phyloP scores from a whole-genome alignment of 1,140 invertebrate genomes.

The Danaus melanippus region DNA sequence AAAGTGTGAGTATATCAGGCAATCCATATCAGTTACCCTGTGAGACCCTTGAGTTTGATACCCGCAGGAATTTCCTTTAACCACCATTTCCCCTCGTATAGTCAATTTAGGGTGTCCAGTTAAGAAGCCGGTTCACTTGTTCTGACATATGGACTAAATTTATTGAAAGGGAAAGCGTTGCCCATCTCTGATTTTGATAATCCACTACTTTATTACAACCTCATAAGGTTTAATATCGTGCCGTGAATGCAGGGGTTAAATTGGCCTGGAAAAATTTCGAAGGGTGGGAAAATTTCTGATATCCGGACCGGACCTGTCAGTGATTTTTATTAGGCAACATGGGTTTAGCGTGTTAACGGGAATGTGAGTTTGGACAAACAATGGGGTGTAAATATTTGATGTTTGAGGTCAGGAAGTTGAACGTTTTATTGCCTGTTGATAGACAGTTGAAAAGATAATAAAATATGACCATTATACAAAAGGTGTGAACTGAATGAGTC shows the following conservation, averaged over 20 bases:
- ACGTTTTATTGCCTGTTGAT: slow-evolving; percentile 7
- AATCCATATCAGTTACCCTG: slow-evolving; percentile 1
- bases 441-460: too few species aligned
- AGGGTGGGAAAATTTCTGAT: slow-evolving; percentile 55
- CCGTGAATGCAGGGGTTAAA: not conserved
- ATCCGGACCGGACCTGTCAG: slow-evolving; percentile 55
- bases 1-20: slow-evolving; percentile 3
- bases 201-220: slow-evolving; percentile 3
- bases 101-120: slow-evolving; percentile 60
- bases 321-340: slow-evolving; percentile 62
- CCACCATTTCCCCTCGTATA: slow-evolving; percentile 48
- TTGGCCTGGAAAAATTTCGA: slow-evolving; percentile 37
- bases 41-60: slow-evolving; percentile 3
- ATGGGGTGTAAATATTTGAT: slow-evolving; percentile 35
- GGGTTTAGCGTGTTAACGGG: slow-evolving; percentile 45
- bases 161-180: slow-evolving; percentile 31
- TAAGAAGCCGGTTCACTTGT: slow-evolving; percentile 60
- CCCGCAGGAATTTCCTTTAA: slow-evolving; percentile 63
- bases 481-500: too few species aligned
- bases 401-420: slow-evolving; percentile 36
- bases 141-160: slow-evolving; percentile 59
- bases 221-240: slow-evolving; percentile 21
- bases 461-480: too few species aligned
- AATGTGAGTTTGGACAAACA: slow-evolving; percentile 46
- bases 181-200: too few species aligned